A percentile compares a stretch with the other conserved stretches of the same genome.
Conservation (phyloP, 2,113 vertebrate species). For the Chroicocephalus ridibundus region DNA sequence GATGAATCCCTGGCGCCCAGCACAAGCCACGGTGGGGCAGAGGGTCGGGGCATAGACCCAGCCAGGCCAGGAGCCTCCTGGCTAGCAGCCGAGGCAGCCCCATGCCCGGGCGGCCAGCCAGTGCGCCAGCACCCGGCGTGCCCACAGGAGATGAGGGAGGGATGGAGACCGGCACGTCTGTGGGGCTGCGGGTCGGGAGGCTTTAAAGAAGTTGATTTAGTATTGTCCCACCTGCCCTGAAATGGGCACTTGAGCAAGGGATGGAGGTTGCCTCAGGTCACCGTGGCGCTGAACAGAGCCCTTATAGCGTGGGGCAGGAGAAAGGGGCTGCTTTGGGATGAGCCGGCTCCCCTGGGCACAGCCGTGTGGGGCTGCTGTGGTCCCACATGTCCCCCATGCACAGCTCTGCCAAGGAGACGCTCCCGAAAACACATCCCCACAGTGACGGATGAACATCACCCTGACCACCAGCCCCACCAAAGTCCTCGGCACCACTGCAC, state of each 20-base stretch:
- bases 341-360: not conserved
- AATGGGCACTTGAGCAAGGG: not conserved
- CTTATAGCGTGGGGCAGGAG: not conserved
- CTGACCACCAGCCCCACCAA: not conserved
- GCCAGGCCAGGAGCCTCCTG: not conserved
- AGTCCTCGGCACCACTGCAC: not conserved
- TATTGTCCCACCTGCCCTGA: constrained; percentile 37
- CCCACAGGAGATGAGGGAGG: constrained; percentile 9
- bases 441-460: not conserved
- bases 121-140: not conserved
- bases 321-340: constrained; percentile 18
- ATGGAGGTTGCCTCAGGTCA: constrained; percentile 43
- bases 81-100: not conserved
- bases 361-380: not conserved
- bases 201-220: constrained; percentile 53
- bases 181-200: not conserved
- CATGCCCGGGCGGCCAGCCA: not conserved
- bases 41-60: not conserved
- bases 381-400: not conserved
- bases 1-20: constrained; percentile 62
- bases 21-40: not conserved
- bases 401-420: not conserved
- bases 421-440: not conserved
- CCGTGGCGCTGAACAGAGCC: not conserved
- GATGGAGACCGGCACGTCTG: not conserved